phyloP scores from a whole-genome alignment of 2,113 vertebrate genomes.

The Apteryx owenii region DNA sequence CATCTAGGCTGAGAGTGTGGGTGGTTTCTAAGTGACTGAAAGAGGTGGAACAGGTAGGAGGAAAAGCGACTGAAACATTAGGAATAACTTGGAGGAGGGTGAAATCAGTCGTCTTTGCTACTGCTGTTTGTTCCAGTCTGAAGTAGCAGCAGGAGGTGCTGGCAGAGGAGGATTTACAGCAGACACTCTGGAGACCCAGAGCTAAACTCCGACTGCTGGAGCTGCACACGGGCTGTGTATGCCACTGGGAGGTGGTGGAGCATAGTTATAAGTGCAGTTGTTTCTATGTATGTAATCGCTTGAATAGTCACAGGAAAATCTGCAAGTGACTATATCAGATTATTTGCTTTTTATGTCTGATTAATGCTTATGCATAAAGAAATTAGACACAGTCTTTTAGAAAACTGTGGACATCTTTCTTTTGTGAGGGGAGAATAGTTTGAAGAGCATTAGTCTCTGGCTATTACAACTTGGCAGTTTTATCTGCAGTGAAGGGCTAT shows the following conservation, averaged over 20 bases:
- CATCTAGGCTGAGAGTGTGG: constrained; percentile 3
- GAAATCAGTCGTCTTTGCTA: neutral
- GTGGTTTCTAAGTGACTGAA: constrained; percentile 47
- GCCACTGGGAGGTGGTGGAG: constrained; percentile 55
- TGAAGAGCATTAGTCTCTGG: neutral
- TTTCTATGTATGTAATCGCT: neutral
- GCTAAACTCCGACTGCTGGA: neutral
- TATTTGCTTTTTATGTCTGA: neutral
- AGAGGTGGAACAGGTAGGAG: constrained; percentile 59
- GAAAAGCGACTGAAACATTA: constrained; percentile 16
- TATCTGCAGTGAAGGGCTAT: neutral
- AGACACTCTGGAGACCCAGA: neutral
- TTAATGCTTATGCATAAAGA: neutral
- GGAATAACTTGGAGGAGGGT: constrained; percentile 33
- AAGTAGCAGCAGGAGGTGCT: constrained; percentile 46
- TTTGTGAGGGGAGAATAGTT: neutral
- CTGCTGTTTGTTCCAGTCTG: neutral
- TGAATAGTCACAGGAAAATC: neutral
- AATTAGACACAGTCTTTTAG: neutral
- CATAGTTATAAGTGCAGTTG: constrained; percentile 31
- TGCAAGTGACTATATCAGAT: neutral
- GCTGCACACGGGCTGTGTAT: neutral
- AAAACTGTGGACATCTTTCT: neutral
- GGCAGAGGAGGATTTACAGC: constrained; percentile 51
- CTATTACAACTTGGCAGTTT: neutral